Conservation (phyloP, 2,888 invertebrate genomes). For the Sicus ferrugineus region DNA sequence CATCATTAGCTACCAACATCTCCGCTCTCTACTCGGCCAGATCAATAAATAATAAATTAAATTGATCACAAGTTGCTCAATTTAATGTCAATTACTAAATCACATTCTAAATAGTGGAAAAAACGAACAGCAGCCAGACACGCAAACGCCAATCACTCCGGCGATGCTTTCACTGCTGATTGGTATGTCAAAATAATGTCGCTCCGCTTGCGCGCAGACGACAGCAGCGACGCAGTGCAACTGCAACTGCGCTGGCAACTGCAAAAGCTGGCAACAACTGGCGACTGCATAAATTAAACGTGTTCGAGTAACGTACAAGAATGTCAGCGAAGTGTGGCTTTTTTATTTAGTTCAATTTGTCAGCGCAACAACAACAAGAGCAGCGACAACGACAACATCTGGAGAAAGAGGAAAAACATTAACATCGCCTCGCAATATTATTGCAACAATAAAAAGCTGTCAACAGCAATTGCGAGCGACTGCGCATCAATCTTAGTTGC, state of each 20-base stretch:
- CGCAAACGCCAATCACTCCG: conserved; percentile 13
- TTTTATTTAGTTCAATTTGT: no score
- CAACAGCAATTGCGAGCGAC: conserved; percentile 45
- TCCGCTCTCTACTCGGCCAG: background rate
- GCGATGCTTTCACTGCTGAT: conserved; percentile 16
- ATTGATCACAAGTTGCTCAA: background rate
- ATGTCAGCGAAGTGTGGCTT: background rate
- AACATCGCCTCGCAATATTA: no score
- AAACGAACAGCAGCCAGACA: background rate
- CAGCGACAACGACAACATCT: background rate
- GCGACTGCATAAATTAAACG: conserved; percentile 36
- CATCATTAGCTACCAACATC: background rate
- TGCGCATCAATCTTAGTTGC: conserved; percentile 30
- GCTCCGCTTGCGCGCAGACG: conserved; percentile 27
- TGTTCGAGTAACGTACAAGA: background rate
- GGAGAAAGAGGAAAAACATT: conserved; percentile 30
- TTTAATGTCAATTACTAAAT: background rate
- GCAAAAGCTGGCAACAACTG: background rate
- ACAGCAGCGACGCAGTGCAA: background rate
- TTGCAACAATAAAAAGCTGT: conserved; percentile 39
- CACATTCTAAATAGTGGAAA: background rate
- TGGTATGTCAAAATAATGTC: conserved; percentile 36
- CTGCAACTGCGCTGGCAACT: conserved; percentile 2
- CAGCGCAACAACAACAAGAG: background rate
- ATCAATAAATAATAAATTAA: background rate